Conservation (phyloP, 2,888 invertebrate genomes). For the Ceramica pisi region DNA sequence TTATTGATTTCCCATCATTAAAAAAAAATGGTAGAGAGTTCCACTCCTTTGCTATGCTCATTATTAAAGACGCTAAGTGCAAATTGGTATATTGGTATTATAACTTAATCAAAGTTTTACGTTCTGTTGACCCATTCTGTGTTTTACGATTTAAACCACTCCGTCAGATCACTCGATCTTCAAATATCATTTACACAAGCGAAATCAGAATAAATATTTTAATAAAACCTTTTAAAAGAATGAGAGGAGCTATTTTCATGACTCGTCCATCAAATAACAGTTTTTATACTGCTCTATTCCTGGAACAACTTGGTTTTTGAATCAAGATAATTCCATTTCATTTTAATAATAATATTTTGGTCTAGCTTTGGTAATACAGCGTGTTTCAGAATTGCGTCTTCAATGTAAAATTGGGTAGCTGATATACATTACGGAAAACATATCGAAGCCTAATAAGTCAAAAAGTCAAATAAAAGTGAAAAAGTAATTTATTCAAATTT, state of each 20-base stretch:
- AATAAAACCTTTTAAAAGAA: not conserved
- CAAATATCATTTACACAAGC: not conserved
- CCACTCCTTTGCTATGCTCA: too few species aligned
- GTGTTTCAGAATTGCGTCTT: too few species aligned
- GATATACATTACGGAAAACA: too few species aligned
- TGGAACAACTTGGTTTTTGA: constrained; percentile 1
- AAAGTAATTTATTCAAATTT: too few species aligned
- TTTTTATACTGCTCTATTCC: not conserved
- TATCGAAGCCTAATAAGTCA: too few species aligned
- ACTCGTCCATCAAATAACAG: not conserved
- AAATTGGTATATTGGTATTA: too few species aligned
- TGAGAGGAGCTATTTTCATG: not conserved
- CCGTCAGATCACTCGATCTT: not conserved
- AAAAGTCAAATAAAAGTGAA: too few species aligned
- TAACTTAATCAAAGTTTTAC: not conserved
- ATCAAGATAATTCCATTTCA: constrained; percentile 11
- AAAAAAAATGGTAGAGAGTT: too few species aligned
- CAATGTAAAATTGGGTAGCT: too few species aligned
- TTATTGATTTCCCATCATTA: too few species aligned
- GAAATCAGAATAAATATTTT: not conserved
- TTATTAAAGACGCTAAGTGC: too few species aligned
- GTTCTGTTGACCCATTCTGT: too few species aligned
- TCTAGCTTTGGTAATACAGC: constrained; percentile 5
- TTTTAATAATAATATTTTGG: constrained; percentile 6
- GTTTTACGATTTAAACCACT: not conserved